phyloP scores from a whole-genome alignment of 2,888 invertebrate genomes.

The Nephrotoma flavescens region DNA sequence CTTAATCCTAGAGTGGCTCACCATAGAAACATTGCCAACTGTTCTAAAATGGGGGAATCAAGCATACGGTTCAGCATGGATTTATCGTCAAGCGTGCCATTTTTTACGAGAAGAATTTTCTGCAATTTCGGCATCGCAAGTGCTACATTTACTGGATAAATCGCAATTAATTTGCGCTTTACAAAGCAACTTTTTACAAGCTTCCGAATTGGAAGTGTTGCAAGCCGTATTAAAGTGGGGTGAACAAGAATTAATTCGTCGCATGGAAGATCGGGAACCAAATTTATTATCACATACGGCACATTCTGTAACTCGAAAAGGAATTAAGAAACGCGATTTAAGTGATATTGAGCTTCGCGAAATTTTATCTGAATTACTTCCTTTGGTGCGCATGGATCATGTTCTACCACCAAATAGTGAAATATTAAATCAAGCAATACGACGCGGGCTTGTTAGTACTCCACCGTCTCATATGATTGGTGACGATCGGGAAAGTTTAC shows the following conservation, averaged over 20 bases:
- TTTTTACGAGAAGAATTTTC: constrained; percentile 88
- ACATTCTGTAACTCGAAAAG: constrained; percentile 79
- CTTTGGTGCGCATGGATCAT: constrained; percentile 78
- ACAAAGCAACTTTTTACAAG: constrained; percentile 63
- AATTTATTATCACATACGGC: constrained; percentile 83
- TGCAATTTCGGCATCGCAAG: constrained; percentile 53
- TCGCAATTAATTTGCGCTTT: constrained; percentile 57
- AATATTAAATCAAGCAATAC: constrained; percentile 50
- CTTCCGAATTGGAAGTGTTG: constrained; percentile 80
- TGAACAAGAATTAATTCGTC: constrained; percentile 64
- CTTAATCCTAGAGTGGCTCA: constrained; percentile 73
- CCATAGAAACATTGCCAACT: constrained; percentile 68
- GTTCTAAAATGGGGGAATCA: constrained; percentile 83
- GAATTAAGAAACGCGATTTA: constrained; percentile 63
- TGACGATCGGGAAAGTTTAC: constrained; percentile 46
- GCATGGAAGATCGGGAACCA: constrained; percentile 81
- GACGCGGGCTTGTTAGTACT: constrained; percentile 59
- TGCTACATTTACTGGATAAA: constrained; percentile 63
- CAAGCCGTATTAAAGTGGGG: constrained; percentile 81
- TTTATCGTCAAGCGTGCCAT: constrained; percentile 76
- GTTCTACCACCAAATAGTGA: constrained; percentile 74
- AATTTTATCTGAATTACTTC: constrained; percentile 67
- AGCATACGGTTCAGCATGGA: constrained; percentile 87
- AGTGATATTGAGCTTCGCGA: constrained; percentile 77
- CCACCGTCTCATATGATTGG: constrained; percentile 78